Evolutionary conservation across 2,113 vertebrate species (phyloP).

Genomic region (Xyliphius kryptos): DNA sequence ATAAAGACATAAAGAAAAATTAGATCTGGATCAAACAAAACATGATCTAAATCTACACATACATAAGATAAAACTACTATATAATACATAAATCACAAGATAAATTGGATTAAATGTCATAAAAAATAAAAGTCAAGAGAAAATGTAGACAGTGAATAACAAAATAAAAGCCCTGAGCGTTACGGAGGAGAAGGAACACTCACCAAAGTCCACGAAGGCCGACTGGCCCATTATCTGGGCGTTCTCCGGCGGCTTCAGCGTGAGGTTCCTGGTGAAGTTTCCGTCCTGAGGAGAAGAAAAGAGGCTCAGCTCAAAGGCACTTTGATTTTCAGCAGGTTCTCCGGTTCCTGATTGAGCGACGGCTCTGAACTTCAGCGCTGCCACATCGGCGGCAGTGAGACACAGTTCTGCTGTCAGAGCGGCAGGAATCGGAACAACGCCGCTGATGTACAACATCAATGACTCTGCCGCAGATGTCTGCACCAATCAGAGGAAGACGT

Average conservation of each 20-base stretch:
- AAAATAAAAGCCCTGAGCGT: background rate
- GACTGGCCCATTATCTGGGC: constrained; percentile 74
- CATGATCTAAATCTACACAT: background rate
- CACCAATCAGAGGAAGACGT: too few species aligned
- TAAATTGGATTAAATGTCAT: background rate
- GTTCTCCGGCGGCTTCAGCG: constrained; percentile 44
- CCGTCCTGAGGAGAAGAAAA: constrained; percentile 68
- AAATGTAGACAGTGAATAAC: background rate
- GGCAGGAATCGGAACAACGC: background rate
- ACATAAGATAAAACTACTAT: background rate
- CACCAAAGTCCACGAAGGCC: constrained; percentile 90
- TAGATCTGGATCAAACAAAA: background rate
- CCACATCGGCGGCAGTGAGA: background rate
- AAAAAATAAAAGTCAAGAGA: background rate
- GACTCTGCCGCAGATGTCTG: too few species aligned
- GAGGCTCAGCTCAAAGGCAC: background rate
- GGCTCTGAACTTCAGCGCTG: constrained; percentile 1
- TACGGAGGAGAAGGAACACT: constrained; percentile 46
- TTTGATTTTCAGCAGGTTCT: background rate
- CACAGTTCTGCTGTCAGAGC: background rate
- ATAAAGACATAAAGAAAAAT: background rate
- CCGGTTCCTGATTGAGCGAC: background rate
- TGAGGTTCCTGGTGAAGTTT: constrained; percentile 66
- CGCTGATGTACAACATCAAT: background rate
- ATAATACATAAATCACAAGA: background rate